Conservation (phyloP, 2,888 invertebrate species). For the Azorinus chamasolen region DNA sequence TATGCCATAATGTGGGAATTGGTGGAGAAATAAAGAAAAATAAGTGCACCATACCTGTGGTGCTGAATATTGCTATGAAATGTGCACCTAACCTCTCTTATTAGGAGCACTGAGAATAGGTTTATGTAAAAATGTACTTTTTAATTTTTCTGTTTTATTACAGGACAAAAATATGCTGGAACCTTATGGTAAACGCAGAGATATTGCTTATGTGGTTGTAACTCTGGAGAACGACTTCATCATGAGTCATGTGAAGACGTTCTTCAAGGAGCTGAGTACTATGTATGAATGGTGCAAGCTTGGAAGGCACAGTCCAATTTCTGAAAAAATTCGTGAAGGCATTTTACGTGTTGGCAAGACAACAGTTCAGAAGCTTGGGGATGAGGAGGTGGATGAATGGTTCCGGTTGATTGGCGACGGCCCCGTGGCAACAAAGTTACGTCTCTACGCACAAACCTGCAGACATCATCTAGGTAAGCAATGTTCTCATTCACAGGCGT, state of each 20-base stretch:
- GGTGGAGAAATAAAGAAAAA: too few relatives aligned
- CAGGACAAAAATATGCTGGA: constrained; percentile 97
- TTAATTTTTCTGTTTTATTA: constrained; percentile 60
- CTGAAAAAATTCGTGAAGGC: constrained; percentile 93
- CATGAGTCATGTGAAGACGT: constrained; percentile 92
- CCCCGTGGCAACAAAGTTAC: constrained; percentile 93
- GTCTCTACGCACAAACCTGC: constrained; percentile 94
- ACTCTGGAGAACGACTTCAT: constrained; percentile 96
- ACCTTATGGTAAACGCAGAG: constrained; percentile 97
- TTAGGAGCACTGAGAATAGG: too few relatives aligned
- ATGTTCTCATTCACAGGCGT: too few relatives aligned
- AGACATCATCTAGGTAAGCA: constrained; percentile 89
- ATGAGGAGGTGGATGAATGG: constrained; percentile 94
- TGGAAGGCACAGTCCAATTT: constrained; percentile 96
- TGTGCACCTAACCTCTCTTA: too few relatives aligned
- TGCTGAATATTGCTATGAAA: too few relatives aligned
- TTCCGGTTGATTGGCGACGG: constrained; percentile 93
- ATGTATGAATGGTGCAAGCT: constrained; percentile 98
- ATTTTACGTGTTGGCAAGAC: constrained; percentile 93
- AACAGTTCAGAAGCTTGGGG: constrained; percentile 89
- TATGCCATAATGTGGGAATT: too few relatives aligned
- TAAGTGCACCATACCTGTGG: too few relatives aligned
- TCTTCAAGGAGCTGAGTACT: constrained; percentile 96
- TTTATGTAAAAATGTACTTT: too few relatives aligned
- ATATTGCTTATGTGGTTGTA: constrained; percentile 97